Evolutionary conservation across 2,113 vertebrate genomes (phyloP).

Genomic region (Planiliza haematocheilus): DNA sequence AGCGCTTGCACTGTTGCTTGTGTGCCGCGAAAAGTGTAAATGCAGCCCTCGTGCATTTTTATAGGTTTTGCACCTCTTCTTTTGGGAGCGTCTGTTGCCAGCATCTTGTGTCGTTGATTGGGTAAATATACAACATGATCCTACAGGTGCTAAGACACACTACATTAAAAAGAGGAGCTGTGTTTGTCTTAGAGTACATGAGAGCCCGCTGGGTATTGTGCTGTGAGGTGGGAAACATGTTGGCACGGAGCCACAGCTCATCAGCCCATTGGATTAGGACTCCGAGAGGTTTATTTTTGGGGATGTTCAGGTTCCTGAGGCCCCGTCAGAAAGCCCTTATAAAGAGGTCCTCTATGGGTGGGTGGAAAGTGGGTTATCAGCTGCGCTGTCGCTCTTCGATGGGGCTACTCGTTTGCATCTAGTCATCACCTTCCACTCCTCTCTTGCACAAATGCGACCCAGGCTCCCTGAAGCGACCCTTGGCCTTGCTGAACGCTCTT

Average conservation of each 20-base stretch:
- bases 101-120: too few relatives aligned
- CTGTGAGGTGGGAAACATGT: conserved; percentile 26
- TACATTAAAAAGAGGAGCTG: neutral
- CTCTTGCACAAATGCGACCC: conserved; percentile 51
- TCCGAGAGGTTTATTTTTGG: conserved; percentile 77
- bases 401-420: conserved; percentile 80
- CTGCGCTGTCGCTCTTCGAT: conserved; percentile 60
- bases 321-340: conserved; percentile 77
- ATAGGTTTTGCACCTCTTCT: conserved; percentile 51
- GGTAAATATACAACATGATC: conserved; percentile 10
- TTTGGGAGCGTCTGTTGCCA: too few relatives aligned
- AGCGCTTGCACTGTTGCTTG: conserved; percentile 55
- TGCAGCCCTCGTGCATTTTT: conserved; percentile 54
- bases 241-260: conserved; percentile 55
- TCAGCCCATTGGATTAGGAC: conserved; percentile 34
- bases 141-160: neutral
- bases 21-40: conserved; percentile 57
- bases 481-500: conserved; percentile 35
- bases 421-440: conserved; percentile 78
- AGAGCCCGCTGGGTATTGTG: conserved; percentile 10
- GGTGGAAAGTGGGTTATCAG: conserved; percentile 80
- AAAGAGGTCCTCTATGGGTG: conserved; percentile 74
- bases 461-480: conserved; percentile 56
- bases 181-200: conserved; percentile 3
- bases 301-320: conserved; percentile 62